A percentile compares a stretch with the other conserved stretches of the same genome.
Conservation (phyloP, 2,113 vertebrate genomes). For the Phainopepla nitens region DNA sequence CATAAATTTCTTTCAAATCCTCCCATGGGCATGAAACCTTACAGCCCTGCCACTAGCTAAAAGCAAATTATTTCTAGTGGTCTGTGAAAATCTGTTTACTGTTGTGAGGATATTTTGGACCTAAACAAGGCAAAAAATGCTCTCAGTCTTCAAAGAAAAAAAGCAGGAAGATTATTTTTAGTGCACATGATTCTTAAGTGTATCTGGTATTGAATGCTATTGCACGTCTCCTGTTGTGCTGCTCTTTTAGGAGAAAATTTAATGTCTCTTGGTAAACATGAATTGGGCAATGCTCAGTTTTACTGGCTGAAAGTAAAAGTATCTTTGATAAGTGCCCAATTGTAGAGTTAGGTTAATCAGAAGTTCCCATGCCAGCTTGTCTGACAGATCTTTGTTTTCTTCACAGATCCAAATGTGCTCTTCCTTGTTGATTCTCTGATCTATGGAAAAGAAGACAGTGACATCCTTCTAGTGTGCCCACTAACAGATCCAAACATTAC, state of each 20-base stretch:
- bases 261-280: not conserved
- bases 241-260: not conserved
- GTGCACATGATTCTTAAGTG: not conserved
- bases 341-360: not conserved
- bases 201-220: not conserved
- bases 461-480: conserved; percentile 80
- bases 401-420: conserved; percentile 81
- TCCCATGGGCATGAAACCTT: not conserved
- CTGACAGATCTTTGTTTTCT: conserved; percentile 30
- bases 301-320: not conserved
- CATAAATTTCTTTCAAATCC: conserved; percentile 51
- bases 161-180: conserved; percentile 9
- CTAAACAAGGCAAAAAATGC: not conserved
- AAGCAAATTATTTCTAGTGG: conserved; percentile 29
- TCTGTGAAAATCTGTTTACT: conserved; percentile 28
- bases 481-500: conserved; percentile 85
- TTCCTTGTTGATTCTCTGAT: conserved; percentile 77
- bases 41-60: not conserved
- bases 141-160: not conserved
- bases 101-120: not conserved
- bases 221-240: not conserved
- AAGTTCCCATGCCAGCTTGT: not conserved
- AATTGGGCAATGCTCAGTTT: not conserved
- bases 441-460: conserved; percentile 76
- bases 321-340: not conserved